Evolutionary conservation across 92 coral and sea anemone genomes (phyloP), one percentile per base, ranked within the genome.

Genomic region (Blastomussa wellsi): DNA sequence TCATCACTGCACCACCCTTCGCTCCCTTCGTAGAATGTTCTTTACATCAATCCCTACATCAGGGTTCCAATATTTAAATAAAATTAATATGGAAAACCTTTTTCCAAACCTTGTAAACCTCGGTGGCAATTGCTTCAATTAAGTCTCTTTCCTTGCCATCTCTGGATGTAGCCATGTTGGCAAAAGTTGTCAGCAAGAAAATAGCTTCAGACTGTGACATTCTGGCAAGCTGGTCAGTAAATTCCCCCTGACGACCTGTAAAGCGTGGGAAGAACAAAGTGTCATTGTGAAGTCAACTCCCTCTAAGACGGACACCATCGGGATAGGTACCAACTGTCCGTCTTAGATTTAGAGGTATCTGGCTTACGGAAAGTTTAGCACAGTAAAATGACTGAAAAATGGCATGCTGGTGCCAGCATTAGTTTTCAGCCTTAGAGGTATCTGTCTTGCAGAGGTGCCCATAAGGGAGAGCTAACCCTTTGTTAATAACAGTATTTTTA

Each of bases 201-300:
- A 97, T 91, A 26, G 98, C 98, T 80, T 97, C 98, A 4, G 99
- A 91, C 80, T 94, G 96, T 0, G 98, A 88, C 97, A 94, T 97
- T 72, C 82, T 89, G 17, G 92, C 89, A n/a, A 94, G 87, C 75
- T 94, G 98, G 81, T 94, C 98, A 16, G 91, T 87, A 36, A 94
- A 94, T 72, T 94, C 95, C 42, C 85, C 91, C n/a, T 89, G 89
- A 4, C 86, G 85, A 68, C 92, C 97, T 94, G 76, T n/a, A 71
- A 42, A 57, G 20, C 19, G 77, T 12, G 32, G 22, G 16, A 41
- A 57, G 47, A 84, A 14, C 42, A 28, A 26, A n/a, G 4, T 4
- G 31, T 13, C 14, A 10, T 57, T 60, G 29, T 41, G n/a, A n/a
- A n/a, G n/a, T n/a, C n/a, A n/a, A n/a, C n/a, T n/a, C n/a, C n/a